A percentile compares a stretch with the other conserved stretches of the same genome.
Conservation (phyloP, 1,140 invertebrate species). For the Callitettix versicolor region DNA sequence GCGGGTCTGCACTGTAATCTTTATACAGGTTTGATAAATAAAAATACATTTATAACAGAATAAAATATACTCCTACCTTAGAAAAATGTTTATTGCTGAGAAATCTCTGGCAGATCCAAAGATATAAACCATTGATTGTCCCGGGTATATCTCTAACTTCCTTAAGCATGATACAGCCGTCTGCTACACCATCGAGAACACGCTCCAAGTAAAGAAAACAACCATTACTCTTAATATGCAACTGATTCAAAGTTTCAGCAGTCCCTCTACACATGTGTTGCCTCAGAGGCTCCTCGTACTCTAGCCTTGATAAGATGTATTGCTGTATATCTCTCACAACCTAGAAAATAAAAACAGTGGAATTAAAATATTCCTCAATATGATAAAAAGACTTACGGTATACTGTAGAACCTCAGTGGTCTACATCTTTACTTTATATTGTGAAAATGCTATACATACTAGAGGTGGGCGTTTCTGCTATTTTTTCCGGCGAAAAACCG, state of each 20-base stretch:
- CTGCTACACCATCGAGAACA: conserved; percentile 83
- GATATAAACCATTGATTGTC: conserved; percentile 86
- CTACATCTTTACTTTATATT: too few species aligned
- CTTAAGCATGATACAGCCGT: conserved; percentile 81
- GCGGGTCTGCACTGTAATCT: too few species aligned
- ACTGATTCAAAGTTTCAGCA: conserved; percentile 87
- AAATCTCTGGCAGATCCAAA: conserved; percentile 87
- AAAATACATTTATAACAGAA: too few species aligned
- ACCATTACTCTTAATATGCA: conserved; percentile 93
- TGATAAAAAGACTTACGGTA: too few species aligned
- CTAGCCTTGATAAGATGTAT: conserved; percentile 83
- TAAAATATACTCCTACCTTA: conserved; percentile 49
- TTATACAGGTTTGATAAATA: too few species aligned
- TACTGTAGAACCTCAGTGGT: too few species aligned
- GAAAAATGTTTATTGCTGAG: conserved; percentile 81
- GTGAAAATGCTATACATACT: too few species aligned
- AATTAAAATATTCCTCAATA: neutral
- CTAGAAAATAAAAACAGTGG: conserved; percentile 16
- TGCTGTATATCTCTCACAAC: conserved; percentile 87
- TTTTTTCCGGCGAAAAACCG: too few species aligned
- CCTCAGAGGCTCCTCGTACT: conserved; percentile 67
- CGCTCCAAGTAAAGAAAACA: conserved; percentile 91
- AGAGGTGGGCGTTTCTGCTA: too few species aligned
- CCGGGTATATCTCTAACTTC: conserved; percentile 85
- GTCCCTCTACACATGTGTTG: conserved; percentile 75